These are phyloP conservation scores for Axis porcinus DNA, from an alignment of 2,113 vertebrate species.

Conservation along the genomic window DNA sequence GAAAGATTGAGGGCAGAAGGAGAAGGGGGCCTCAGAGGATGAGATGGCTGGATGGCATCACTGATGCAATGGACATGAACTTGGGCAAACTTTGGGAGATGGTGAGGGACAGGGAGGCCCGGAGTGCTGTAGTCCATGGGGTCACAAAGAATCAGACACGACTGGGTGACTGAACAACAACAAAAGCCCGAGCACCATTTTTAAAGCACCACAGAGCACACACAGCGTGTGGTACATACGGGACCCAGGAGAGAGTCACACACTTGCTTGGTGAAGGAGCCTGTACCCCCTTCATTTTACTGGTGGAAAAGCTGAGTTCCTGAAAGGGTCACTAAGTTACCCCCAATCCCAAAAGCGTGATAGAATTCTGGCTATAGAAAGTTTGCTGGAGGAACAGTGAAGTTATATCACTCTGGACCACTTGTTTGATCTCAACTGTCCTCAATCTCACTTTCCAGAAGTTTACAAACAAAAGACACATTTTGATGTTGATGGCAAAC, in stretches of 20 bases:
- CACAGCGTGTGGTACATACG: fast-evolving
- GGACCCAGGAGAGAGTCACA: neutral
- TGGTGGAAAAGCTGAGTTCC: neutral
- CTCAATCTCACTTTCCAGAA: neutral
- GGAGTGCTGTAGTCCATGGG: neutral
- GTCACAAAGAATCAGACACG: neutral
- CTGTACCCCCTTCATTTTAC: neutral
- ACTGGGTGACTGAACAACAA: neutral
- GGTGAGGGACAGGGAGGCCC: neutral
- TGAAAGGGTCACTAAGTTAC: neutral
- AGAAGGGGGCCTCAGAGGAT: neutral
- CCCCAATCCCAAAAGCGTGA: neutral
- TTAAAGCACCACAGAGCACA: neutral
- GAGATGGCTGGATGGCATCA: neutral
- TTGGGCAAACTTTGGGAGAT: neutral
- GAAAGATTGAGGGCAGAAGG: neutral
- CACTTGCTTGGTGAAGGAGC: neutral
- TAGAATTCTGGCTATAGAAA: neutral
- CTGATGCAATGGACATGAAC: neutral
- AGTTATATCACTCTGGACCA: fast-evolving
- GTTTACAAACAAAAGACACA: neutral
- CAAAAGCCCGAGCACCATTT: neutral
- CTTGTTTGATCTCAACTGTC: neutral
- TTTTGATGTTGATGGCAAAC: neutral
- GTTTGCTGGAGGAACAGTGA: neutral